Percentiles rank a stretch among this genome's conserved stretches.
Conservation (phyloP, 2,797 vertebrate species). For the Cirrhinus mrigala region DNA sequence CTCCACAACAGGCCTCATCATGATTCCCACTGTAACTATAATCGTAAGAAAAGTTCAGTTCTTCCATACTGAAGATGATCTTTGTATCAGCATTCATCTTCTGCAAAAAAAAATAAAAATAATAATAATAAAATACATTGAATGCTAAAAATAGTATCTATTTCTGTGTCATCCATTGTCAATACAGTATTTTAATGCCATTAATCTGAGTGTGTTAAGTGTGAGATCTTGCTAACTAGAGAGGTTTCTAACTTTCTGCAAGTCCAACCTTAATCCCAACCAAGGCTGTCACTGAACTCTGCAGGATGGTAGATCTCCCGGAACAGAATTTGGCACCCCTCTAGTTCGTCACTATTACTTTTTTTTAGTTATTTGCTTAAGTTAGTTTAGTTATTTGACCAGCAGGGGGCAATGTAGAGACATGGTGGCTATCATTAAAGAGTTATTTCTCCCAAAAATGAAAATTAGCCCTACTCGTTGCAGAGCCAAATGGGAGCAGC, state of each 20-base stretch:
- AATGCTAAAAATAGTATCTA: background rate
- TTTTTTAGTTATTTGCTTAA: background rate
- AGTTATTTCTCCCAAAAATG: too few species aligned
- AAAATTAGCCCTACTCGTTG: too few species aligned
- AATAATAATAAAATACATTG: background rate
- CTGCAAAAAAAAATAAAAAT: constrained; percentile 32
- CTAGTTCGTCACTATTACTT: background rate
- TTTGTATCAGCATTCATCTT: background rate
- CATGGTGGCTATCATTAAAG: too few species aligned
- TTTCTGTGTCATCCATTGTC: background rate
- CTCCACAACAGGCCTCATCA: constrained; percentile 50
- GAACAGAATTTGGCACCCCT: background rate
- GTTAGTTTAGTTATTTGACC: too few species aligned
- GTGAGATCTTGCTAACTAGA: background rate
- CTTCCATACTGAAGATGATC: fast-evolving
- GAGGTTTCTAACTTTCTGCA: background rate
- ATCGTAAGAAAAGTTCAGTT: fast-evolving
- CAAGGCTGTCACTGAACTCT: background rate
- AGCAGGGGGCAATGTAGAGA: background rate
- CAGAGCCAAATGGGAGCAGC: too few species aligned
- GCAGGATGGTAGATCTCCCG: too few species aligned
- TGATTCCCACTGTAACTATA: background rate
- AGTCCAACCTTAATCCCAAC: background rate
- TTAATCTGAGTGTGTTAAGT: background rate
- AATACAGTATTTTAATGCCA: background rate